These are phyloP conservation scores for Trichogramma pretiosum DNA, from an alignment of 1,140 invertebrate species.

Conservation along the genomic window DNA sequence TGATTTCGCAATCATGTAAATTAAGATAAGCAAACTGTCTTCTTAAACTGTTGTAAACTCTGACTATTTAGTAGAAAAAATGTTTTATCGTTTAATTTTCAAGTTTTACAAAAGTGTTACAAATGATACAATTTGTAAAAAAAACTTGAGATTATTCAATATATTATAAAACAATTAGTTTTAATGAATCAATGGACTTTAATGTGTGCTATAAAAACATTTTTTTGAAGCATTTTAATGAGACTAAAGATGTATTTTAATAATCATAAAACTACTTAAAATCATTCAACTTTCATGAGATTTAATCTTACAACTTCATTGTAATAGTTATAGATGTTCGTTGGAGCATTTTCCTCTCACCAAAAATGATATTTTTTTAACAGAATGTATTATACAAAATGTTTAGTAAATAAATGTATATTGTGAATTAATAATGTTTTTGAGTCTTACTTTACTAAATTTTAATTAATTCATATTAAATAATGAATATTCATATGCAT, in stretches of 20 bases:
- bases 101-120: too few relatives aligned
- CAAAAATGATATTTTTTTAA: conserved; percentile 18
- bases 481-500: too few relatives aligned
- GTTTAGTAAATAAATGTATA: conserved; percentile 16
- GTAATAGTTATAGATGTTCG: neutral
- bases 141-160: neutral
- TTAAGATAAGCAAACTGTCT: too few relatives aligned
- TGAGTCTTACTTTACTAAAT: too few relatives aligned
- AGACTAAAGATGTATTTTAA: neutral
- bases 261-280: neutral
- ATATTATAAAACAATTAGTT: neutral
- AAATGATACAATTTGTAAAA: too few relatives aligned
- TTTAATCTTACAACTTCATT: neutral
- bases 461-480: too few relatives aligned
- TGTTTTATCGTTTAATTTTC: too few relatives aligned
- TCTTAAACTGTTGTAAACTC: too few relatives aligned
- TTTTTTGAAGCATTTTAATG: conserved; percentile 12
- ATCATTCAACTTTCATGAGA: neutral
- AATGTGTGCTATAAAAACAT: neutral
- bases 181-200: conserved; percentile 1
- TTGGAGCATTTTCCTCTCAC: conserved; percentile 11
- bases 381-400: conserved; percentile 15
- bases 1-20: too few relatives aligned
- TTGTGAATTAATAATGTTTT: too few relatives aligned
- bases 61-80: too few relatives aligned